Conservation (phyloP, 37 sponge, comb jelly and placozoan genomes). For the Spongilla lacustris region DNA sequence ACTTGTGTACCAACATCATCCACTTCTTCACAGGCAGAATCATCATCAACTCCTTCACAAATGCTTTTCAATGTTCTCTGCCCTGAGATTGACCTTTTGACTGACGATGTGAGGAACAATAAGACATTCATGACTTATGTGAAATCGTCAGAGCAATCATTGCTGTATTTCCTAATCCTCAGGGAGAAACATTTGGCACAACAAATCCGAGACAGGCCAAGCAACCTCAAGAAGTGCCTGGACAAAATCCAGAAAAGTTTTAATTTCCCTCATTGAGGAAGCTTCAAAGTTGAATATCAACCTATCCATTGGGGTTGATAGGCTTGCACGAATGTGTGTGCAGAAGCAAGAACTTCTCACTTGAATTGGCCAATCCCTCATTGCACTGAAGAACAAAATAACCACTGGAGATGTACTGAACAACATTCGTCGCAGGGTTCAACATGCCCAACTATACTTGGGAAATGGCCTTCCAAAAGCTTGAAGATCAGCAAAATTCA, state of each 20-base stretch:
- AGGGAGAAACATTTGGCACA: background rate
- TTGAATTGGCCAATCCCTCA: background rate
- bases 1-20: background rate
- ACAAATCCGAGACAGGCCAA: constrained; percentile 1
- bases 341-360: background rate
- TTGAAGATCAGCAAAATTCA: background rate
- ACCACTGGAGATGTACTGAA: background rate
- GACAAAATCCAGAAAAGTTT: background rate
- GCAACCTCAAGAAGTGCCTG: background rate
- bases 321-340: background rate
- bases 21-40: background rate
- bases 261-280: background rate
- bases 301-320: background rate
- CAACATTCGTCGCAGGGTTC: constrained; percentile 1
- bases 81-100: background rate
- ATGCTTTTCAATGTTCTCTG: background rate
- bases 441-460: background rate
- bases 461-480: background rate
- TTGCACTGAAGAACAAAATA: background rate
- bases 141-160: background rate
- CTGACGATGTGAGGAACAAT: background rate
- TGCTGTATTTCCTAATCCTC: background rate
- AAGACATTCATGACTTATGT: background rate
- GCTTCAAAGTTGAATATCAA: constrained; percentile 1
- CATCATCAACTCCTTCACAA: background rate